phyloP scores from a whole-genome alignment of 64 coral and sea anemone species.

The Dendronephthya gigantea region DNA sequence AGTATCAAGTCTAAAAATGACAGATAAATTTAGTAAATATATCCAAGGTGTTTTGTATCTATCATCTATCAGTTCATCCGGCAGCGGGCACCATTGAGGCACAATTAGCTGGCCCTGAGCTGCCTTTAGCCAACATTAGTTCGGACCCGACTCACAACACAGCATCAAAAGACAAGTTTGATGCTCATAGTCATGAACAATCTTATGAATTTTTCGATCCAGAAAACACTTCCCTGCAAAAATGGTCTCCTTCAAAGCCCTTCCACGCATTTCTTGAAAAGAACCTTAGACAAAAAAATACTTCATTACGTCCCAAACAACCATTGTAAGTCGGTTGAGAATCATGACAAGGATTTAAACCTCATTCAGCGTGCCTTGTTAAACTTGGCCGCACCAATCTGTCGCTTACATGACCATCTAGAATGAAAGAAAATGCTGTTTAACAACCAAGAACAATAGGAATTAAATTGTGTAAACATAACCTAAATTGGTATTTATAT shows the following conservation, averaged over 20 bases:
- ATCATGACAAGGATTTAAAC: background rate
- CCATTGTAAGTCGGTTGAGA: background rate
- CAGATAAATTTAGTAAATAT: too few relatives aligned
- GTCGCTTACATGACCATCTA: background rate
- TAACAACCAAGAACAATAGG: too few relatives aligned
- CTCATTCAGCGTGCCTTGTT: background rate
- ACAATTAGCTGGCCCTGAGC: background rate
- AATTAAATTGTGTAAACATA: too few relatives aligned
- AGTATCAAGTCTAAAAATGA: too few relatives aligned
- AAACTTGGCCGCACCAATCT: background rate
- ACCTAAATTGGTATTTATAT: too few relatives aligned
- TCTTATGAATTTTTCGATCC: background rate
- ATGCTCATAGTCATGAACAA: background rate
- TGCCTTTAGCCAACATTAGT: background rate
- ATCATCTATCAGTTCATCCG: background rate
- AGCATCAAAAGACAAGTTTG: background rate
- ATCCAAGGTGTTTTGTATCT: too few relatives aligned
- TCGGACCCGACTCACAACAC: background rate
- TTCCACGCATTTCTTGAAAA: too few relatives aligned
- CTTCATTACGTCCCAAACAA: background rate
- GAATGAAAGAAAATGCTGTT: background rate
- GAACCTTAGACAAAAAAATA: background rate
- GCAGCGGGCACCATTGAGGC: background rate
- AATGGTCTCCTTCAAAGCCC: too few relatives aligned
- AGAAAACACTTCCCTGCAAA: background rate